Base-by-base conservation (phyloP, 2,113 vertebrate species). In the Ciconia boyciana region DNA sequence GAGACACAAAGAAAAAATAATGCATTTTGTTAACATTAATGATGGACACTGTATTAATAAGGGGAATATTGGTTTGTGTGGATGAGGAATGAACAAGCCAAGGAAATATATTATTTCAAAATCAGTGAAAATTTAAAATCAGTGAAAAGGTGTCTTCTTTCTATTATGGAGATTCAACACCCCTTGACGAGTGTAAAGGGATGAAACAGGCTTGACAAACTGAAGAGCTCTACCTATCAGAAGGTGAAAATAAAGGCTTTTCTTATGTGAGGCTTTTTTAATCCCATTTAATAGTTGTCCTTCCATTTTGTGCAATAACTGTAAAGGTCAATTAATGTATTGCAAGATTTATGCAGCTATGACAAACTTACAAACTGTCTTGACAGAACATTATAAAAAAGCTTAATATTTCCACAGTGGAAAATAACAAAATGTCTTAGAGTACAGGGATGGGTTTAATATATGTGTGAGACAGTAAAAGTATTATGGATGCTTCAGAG, bases 181-280 rank as follows among this genome's bases (percentile, higher is more conserved):
- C 3, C 25, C 15, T 68, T 3, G 1, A 34, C 0, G 6, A 46
- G 3, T 13, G 9, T 32, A 48, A 29, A 62, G 11, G 29, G 4
- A 52, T 41, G 26, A 54, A 57, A 61, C 5, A 57, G 13, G 4
- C 11, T 57, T 70, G 34, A 70, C 6, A 46, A 82, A 5, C 3
- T 78, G 51, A 79, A 68, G 21, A 71, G 4, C 6, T 74, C 19
- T 66, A 31, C 13, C 5, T 29, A 26, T 32, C 3, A 79, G 32
- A 61, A 68, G 3, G 4, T 46, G 4, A 51, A 92, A 81, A 36
- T 26, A 90, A n/a, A 31, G 2, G 10, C 11, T 55, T 20, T 4
- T 36, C 34, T 49, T 60, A 13, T 83, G 28, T 65, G 29, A 84
- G 5, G 8, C 1, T 16, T 58, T 85, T 93, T 74, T 16, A 71